Evolutionary conservation across 1,140 invertebrate genomes (phyloP).

Genomic region (Drosophila lini): DNA sequence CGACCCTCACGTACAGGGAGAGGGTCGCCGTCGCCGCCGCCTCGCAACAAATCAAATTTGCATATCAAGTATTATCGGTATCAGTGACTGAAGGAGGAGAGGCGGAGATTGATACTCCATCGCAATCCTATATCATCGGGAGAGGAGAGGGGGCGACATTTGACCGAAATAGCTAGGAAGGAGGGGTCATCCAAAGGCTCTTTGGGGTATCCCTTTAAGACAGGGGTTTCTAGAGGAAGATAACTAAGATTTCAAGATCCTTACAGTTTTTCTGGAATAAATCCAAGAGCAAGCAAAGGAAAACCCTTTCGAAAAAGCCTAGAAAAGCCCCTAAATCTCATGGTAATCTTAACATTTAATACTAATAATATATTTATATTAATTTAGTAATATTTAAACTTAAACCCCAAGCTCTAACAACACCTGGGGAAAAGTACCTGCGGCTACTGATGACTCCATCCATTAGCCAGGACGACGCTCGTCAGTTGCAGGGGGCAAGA

Average conservation of each 20-base stretch:
- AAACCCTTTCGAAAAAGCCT: too few relatives aligned
- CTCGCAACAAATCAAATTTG: slow-evolving; percentile 79
- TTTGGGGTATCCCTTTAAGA: neutral
- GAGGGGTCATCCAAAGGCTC: neutral
- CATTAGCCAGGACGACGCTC: slow-evolving; percentile 46
- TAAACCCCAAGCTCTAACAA: neutral
- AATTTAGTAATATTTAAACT: too few relatives aligned
- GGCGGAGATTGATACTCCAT: slow-evolving; percentile 6
- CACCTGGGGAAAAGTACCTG: slow-evolving; percentile 15
- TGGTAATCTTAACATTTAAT: too few relatives aligned
- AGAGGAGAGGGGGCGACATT: neutral
- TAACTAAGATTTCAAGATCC: too few relatives aligned
- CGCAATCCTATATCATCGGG: slow-evolving; percentile 9
- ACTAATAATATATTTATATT: too few relatives aligned
- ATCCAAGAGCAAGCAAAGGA: too few relatives aligned
- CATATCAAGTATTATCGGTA: slow-evolving; percentile 79
- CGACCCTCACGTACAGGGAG: slow-evolving; percentile 62
- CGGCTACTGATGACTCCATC: slow-evolving; percentile 7
- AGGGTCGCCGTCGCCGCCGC: neutral
- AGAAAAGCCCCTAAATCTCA: too few relatives aligned
- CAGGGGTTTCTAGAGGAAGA: too few relatives aligned
- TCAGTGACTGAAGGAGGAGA: slow-evolving; percentile 23
- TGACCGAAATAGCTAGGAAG: neutral
- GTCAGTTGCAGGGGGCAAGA: slow-evolving; percentile 44
- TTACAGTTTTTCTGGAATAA: too few relatives aligned